Base-by-base conservation (phyloP, 2,888 invertebrate genomes). In the Aleiodes testaceus region DNA sequence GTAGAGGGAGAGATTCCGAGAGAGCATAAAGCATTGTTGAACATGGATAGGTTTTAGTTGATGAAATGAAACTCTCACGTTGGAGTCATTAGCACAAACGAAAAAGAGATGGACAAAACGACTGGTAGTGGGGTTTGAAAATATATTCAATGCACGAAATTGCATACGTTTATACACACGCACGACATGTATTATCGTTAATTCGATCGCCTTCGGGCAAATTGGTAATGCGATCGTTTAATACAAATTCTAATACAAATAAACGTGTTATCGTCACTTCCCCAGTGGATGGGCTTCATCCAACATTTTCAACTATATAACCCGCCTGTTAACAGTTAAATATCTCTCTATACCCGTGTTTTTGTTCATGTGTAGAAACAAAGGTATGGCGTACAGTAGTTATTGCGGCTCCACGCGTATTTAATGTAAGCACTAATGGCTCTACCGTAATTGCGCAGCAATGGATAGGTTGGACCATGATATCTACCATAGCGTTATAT, bases 391-490 rank as follows among this genome's bases (percentile, higher is more conserved):
- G 42, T 42, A 42, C 36, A 45, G 67, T 36, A 55, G 50, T 55
- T 53, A 66, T 47, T 66, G 73, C 68, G 66, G 74, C 52, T 74
- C 55, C 42, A 68, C 50, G 50, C 72, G 72, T 73, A 55, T 73
- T 74, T 69, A 72, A 75, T 75, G 70, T 67, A 70, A 69, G 59
- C 52, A 72, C 72, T 69, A 66, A 45, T 66, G 66, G 71, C 68
- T 69, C 72, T 70, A 69, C 72, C 67, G 77, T 82, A 80, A 81
- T 79, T 79, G 77, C 76, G 75, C 75, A 77, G 72, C 75, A 77
- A 79, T 80, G 7, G 70, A 77, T 75, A 75, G 70, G 52, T 18
- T 22, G 44, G 22, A 36, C 55, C 42, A 47, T 66, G 16, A 52
- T 64, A 72, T 66, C 70, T 18, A 30, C 47, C 16, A 20, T 30